phyloP scores from a whole-genome alignment of 2,797 vertebrate genomes.

The Hyperoplus lanceolatus region DNA sequence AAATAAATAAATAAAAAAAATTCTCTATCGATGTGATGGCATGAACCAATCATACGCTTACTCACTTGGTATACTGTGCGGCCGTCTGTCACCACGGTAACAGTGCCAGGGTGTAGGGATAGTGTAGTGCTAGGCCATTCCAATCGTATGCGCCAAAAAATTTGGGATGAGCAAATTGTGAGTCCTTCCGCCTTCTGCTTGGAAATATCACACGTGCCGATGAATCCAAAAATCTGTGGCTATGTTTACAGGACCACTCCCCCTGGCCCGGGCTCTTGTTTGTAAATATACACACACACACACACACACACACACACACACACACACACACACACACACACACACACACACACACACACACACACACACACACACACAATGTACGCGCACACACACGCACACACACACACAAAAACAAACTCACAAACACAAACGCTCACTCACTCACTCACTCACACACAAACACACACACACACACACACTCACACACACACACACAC shows the following conservation, averaged over 20 bases:
- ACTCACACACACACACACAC: too few species aligned
- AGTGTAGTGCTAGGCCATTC: slow-evolving; percentile 12
- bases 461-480: too few species aligned
- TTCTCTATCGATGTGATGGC: slow-evolving; percentile 21
- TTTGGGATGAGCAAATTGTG: slow-evolving; percentile 35
- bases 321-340: too few species aligned
- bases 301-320: too few species aligned
- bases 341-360: too few species aligned
- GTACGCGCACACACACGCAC: too few species aligned
- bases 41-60: background rate
- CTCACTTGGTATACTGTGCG: slow-evolving; percentile 46
- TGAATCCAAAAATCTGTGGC: slow-evolving; percentile 60
- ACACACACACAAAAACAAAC: too few species aligned
- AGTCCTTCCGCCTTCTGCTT: slow-evolving; percentile 31
- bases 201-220: slow-evolving; percentile 68
- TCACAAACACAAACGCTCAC: too few species aligned
- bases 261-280: slow-evolving; percentile 36
- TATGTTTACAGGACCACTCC: slow-evolving; percentile 70
- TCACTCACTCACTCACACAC: too few species aligned
- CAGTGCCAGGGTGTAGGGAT: slow-evolving; percentile 53
- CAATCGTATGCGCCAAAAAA: slow-evolving; percentile 21
- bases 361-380: too few species aligned
- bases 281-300: too few species aligned
- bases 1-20: too few species aligned
- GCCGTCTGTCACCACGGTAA: slow-evolving; percentile 63